Evolutionary conservation across 2,888 invertebrate species (phyloP).

Genomic region (Drosophila mimica): DNA sequence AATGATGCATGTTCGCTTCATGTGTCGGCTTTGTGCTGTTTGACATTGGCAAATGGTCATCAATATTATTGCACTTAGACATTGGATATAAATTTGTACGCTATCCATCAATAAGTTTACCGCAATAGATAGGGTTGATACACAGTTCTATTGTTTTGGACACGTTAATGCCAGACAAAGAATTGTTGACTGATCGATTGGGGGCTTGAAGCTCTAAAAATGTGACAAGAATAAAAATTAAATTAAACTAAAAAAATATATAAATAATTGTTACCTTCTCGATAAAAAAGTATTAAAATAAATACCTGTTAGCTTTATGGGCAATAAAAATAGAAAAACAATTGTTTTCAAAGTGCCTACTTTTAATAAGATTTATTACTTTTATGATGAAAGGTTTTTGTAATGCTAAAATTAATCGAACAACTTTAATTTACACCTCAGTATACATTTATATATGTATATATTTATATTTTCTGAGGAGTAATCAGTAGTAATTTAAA

Average conservation of each 20-base stretch:
- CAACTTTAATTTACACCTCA: not conserved
- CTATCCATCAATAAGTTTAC: constrained; percentile 48
- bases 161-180: constrained; percentile 35
- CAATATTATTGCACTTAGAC: constrained; percentile 43
- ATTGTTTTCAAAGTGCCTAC: too few species aligned
- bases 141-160: constrained; percentile 18
- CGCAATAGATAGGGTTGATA: constrained; percentile 22
- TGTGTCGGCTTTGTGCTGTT: constrained; percentile 4
- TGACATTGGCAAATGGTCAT: constrained; percentile 36
- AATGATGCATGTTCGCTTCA: not conserved
- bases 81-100: constrained; percentile 12
- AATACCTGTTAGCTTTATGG: not conserved
- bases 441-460: too few species aligned
- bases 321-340: not conserved
- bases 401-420: not conserved
- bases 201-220: not conserved
- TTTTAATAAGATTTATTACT: not conserved
- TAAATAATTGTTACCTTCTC: not conserved
- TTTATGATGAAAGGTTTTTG: not conserved
- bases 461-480: not conserved
- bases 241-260: not conserved
- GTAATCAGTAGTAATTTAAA: not conserved
- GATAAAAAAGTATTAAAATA: not conserved
- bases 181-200: constrained; percentile 47
- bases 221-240: not conserved